Evolutionary conservation across 1,140 invertebrate genomes (phyloP).

Genomic region (Triops cancriformis): DNA sequence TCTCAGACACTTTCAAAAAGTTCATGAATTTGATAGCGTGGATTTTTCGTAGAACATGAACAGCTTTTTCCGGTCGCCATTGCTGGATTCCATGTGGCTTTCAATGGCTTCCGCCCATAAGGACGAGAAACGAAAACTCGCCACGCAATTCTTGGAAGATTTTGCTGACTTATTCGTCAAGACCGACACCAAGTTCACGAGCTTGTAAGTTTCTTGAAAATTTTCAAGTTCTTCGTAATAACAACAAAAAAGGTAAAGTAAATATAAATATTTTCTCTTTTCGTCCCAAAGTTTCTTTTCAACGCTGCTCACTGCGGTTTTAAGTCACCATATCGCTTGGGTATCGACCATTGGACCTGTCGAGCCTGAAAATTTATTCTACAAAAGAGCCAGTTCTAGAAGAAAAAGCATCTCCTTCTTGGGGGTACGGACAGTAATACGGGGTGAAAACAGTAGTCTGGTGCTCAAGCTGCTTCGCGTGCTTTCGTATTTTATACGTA

Average conservation of each 20-base stretch:
- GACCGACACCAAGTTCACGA: constrained; percentile 65
- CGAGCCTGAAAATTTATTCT: background rate
- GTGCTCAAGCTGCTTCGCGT: constrained; percentile 2
- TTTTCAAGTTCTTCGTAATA: constrained; percentile 19
- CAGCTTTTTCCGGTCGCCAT: constrained; percentile 55
- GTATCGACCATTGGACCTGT: constrained; percentile 56
- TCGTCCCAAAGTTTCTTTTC: constrained; percentile 72
- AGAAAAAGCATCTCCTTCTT: background rate
- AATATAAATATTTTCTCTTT: constrained; percentile 29
- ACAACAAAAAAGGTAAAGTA: constrained; percentile 26
- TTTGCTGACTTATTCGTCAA: constrained; percentile 38
- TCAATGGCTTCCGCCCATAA: constrained; percentile 39
- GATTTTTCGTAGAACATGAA: constrained; percentile 50
- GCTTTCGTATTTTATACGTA: background rate
- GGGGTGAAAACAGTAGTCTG: background rate
- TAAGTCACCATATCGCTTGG: constrained; percentile 85
- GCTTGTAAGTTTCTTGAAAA: constrained; percentile 63
- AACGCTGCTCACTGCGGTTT: constrained; percentile 72
- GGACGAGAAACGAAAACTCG: constrained; percentile 33
- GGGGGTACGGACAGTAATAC: background rate
- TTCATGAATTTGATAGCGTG: background rate
- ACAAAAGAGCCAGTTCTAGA: constrained; percentile 1
- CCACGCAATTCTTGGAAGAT: constrained; percentile 40
- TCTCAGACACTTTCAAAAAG: background rate
- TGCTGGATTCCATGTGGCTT: constrained; percentile 58